Evolutionary conservation across 2,113 vertebrate genomes (phyloP).

Genomic region (Cavia aperea): DNA sequence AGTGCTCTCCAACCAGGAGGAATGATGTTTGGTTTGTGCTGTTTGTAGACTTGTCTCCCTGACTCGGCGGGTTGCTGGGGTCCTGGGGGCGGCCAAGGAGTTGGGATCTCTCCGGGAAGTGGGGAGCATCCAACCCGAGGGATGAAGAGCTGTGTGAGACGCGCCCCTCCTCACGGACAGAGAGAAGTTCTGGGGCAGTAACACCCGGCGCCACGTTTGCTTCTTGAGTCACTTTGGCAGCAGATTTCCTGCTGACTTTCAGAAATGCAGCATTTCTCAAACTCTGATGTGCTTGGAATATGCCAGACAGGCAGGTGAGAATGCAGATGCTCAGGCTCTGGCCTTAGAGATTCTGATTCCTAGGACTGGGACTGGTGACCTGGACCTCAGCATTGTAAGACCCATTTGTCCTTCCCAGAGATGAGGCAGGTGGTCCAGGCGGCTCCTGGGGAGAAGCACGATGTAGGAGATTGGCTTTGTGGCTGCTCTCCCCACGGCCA

Average conservation of each 20-base stretch:
- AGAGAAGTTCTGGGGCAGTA: not conserved
- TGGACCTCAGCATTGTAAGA: fast-evolving
- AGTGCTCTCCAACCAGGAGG: not conserved
- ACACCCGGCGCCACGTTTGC: fast-evolving
- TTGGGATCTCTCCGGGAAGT: not conserved
- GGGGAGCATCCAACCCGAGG: fast-evolving
- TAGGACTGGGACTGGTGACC: not conserved
- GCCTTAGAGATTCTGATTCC: not conserved
- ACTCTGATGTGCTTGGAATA: not conserved
- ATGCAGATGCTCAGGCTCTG: not conserved
- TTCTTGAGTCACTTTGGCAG: not conserved
- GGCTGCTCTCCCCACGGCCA: fast-evolving
- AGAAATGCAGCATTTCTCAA: not conserved
- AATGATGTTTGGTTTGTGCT: not conserved
- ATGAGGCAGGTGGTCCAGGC: not conserved
- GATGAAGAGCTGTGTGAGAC: not conserved
- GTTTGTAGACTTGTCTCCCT: not conserved
- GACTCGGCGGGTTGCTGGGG: not conserved
- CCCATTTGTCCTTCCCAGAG: fast-evolving
- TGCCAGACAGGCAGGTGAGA: not conserved
- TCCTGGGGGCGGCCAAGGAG: not conserved
- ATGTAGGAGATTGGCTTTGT: not conserved
- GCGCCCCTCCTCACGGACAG: fast-evolving
- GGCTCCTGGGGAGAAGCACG: not conserved
- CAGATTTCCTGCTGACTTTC: not conserved